These are phyloP conservation scores for Ceratitis capitata DNA, from an alignment of 1,140 invertebrate species.

Conservation along the genomic window DNA sequence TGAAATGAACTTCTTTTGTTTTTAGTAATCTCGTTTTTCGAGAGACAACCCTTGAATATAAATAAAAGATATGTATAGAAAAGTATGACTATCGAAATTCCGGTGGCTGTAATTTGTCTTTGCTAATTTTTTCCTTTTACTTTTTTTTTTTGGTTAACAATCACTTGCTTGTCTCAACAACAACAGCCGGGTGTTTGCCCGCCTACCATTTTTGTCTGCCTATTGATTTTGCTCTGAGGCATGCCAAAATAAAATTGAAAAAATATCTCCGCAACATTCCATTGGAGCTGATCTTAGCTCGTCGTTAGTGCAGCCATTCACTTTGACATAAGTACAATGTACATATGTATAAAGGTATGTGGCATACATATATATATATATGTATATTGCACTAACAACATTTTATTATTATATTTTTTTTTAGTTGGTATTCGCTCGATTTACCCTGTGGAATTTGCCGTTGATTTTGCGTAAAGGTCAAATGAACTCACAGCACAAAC, in stretches of 20 bases:
- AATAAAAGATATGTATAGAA: too few species aligned
- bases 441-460: background rate
- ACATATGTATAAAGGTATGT: background rate
- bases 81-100: too few species aligned
- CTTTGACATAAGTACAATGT: background rate
- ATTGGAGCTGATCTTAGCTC: background rate
- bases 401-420: background rate
- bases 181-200: background rate
- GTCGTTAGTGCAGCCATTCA: background rate
- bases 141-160: too few species aligned
- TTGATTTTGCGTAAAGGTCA: background rate
- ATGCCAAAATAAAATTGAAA: conserved; percentile 9
- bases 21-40: too few species aligned
- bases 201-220: background rate
- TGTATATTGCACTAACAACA: background rate
- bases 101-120: too few species aligned
- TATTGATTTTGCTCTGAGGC: background rate
- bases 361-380: background rate
- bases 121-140: too few species aligned
- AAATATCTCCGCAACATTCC: background rate
- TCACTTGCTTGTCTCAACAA: background rate
- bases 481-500: background rate
- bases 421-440: background rate
- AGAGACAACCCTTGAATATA: too few species aligned
- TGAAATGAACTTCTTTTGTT: too few species aligned